These are phyloP conservation scores for Lepus oiostolus DNA, from an alignment of 2,797 vertebrate genomes.

Conservation along the genomic window DNA sequence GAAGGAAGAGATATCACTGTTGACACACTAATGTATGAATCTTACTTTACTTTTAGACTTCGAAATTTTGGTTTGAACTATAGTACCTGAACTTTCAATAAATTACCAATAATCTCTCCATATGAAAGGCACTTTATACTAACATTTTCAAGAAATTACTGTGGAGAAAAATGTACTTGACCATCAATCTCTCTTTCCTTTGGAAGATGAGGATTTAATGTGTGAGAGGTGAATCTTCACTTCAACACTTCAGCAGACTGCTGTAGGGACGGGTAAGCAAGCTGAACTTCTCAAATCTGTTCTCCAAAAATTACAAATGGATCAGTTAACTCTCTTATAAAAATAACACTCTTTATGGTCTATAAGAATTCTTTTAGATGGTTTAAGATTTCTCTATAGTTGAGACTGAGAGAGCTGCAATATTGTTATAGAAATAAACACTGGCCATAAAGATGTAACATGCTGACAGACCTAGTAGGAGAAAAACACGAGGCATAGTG, in stretches of 20 bases:
- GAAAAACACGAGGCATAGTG: not conserved
- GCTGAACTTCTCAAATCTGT: not conserved
- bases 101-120: not conserved
- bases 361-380: not conserved
- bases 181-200: not conserved
- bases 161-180: not conserved
- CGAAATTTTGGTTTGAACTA: not conserved
- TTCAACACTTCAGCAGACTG: not conserved
- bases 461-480: not conserved
- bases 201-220: not conserved
- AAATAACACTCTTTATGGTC: not conserved
- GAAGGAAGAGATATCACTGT: not conserved
- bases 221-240: not conserved
- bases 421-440: not conserved
- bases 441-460: not conserved
- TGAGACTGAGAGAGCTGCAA: not conserved
- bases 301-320: not conserved
- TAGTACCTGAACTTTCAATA: not conserved
- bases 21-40: not conserved
- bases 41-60: not conserved
- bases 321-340: not conserved
- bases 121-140: not conserved
- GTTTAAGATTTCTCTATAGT: not conserved
- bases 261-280: not conserved
- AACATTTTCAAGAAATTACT: slow-evolving; percentile 36